Conservation (phyloP, 2,797 vertebrate genomes). For the Sebastes variabilis region DNA sequence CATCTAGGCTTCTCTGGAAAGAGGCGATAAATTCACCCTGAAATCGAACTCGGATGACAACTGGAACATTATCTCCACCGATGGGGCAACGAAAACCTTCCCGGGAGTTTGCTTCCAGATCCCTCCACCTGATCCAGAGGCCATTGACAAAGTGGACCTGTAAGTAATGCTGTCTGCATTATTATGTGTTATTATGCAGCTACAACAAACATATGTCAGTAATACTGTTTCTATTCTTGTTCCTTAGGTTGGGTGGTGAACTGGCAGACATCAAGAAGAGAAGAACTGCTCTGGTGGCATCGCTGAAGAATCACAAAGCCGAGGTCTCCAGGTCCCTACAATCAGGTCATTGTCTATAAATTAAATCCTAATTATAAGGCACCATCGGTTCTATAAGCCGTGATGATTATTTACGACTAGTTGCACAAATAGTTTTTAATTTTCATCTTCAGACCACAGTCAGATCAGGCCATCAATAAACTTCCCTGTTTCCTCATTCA, state of each 20-base stretch:
- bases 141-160: slow-evolving; percentile 86
- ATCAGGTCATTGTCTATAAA: slow-evolving; percentile 68
- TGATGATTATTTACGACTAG: neutral
- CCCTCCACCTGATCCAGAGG: slow-evolving; percentile 89
- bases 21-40: slow-evolving; percentile 86
- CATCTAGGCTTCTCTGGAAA: slow-evolving; percentile 83
- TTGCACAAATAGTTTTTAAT: neutral
- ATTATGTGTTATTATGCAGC: neutral
- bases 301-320: slow-evolving; percentile 77
- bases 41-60: slow-evolving; percentile 88
- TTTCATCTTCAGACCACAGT: neutral
- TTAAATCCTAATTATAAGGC: neutral
- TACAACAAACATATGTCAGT: neutral
- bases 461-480: neutral
- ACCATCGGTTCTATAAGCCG: neutral
- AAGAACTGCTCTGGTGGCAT: slow-evolving; percentile 74
- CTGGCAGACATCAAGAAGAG: slow-evolving; percentile 88
- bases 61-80: slow-evolving; percentile 85
- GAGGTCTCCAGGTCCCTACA: slow-evolving; percentile 57
- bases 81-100: slow-evolving; percentile 80
- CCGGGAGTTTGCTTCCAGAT: slow-evolving; percentile 92
- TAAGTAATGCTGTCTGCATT: slow-evolving; percentile 58
- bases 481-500: slow-evolving; percentile 29
- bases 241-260: slow-evolving; percentile 86
- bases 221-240: neutral